Evolutionary conservation across 2,113 vertebrate species (phyloP), one percentile per base, ranked within the genome.

Genomic region (Ciconia stormi): DNA sequence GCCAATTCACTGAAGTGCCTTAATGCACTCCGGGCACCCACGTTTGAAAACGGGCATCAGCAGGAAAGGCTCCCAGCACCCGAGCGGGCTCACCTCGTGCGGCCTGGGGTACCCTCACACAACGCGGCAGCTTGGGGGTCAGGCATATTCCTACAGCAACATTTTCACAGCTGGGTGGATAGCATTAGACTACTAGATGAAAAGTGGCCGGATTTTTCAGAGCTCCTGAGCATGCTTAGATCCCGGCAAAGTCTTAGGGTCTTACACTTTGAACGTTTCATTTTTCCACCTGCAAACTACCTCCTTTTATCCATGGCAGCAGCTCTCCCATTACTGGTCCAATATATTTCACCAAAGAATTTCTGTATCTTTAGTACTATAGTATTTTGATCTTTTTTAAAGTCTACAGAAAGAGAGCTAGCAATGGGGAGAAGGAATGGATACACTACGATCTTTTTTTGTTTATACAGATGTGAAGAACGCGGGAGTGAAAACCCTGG

Each of bases 401-500:
- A 93, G 92, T 44, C 89, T 23, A 81, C 55, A 70, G 53, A 93
- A 90, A 95, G 73, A 36, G 14, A 70, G 50, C 40, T 11, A 91
- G 66, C 42, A 62, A 61, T 7, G 63, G 71, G 66, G 53, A 76
- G 66, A 72, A 76, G 42, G 61, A 93, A 94, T 3, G 8, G 63
- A 65, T 82, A 73, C 11, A 32, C 40, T 47, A 34, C 18, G 5
- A 69, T 79, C 90, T 70, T 82, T 69, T 90, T 69, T 67, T 91
- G 78, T 94, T 97, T 96, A 88, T 94, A 94, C 62, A 72, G 59
- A 91, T 62, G 49, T 83, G 90, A 76, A 76, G 93, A 93, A 74
- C 0, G 13, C 3, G 30, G 80, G 89, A 97, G 29, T 67, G 62
- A 87, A 94, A 90, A 67, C 36, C 56, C 34, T 12, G 3, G 50